phyloP scores from a whole-genome alignment of 1,140 invertebrate species.

The Odontomachus brunneus region DNA sequence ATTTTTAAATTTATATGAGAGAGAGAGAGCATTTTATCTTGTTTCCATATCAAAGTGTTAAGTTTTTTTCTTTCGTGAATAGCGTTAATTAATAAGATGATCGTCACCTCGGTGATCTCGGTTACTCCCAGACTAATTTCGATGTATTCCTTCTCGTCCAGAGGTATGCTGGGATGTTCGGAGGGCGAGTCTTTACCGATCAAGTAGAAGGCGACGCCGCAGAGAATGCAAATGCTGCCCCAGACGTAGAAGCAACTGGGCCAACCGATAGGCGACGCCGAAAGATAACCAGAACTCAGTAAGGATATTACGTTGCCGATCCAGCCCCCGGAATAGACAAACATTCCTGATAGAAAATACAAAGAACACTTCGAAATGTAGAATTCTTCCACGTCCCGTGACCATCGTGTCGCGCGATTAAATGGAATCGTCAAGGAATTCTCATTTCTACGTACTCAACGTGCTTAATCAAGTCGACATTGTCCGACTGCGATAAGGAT shows the following conservation, averaged over 20 bases:
- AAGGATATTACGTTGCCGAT: constrained; percentile 89
- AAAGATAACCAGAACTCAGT: constrained; percentile 87
- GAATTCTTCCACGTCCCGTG: neutral
- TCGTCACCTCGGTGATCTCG: constrained; percentile 81
- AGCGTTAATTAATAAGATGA: neutral
- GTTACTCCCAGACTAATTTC: constrained; percentile 84
- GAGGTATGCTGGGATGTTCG: constrained; percentile 79
- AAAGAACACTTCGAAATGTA: neutral
- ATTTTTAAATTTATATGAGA: too few relatives aligned
- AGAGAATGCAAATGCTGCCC: constrained; percentile 83
- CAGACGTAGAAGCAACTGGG: constrained; percentile 87
- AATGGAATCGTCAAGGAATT: too few relatives aligned
- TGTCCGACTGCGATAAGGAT: constrained; percentile 7
- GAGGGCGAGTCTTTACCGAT: constrained; percentile 85
- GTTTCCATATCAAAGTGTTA: neutral
- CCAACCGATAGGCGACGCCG: constrained; percentile 87
- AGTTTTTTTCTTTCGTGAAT: neutral
- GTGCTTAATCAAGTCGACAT: constrained; percentile 29
- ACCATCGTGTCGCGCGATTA: too few relatives aligned
- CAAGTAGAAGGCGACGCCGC: constrained; percentile 79
- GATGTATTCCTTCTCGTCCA: constrained; percentile 84
- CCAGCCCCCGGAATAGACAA: constrained; percentile 86
- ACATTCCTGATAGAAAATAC: constrained; percentile 73
- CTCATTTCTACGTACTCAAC: neutral
- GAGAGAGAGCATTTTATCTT: too few relatives aligned